These are phyloP conservation scores for Psittacula echo DNA, from an alignment of 2,797 vertebrate genomes.

Conservation along the genomic window DNA sequence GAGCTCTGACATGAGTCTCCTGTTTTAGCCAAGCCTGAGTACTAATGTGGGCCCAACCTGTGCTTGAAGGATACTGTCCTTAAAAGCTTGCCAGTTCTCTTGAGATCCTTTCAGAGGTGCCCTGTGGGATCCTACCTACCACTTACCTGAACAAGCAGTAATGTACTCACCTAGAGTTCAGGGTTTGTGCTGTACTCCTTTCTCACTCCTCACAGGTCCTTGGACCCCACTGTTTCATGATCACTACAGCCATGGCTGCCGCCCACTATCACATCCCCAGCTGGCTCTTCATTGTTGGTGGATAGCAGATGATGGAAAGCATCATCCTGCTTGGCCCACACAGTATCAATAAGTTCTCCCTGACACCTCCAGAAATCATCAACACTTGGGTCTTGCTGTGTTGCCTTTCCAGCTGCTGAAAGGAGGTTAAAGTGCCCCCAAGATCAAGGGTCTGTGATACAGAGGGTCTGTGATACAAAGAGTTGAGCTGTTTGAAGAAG, in stretches of 20 bases:
- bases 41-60: background rate
- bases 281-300: background rate
- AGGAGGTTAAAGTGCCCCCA: background rate
- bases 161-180: background rate
- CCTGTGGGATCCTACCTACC: background rate
- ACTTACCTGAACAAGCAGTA: background rate
- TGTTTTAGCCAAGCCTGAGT: background rate
- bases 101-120: background rate
- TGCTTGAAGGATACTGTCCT: background rate
- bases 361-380: background rate
- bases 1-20: background rate
- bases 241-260: background rate
- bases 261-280: rapidly evolving
- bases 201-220: background rate
- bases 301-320: background rate
- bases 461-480: background rate
- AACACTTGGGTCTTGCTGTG: background rate
- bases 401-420: background rate
- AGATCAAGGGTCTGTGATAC: background rate
- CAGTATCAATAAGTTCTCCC: background rate
- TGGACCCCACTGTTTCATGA: too few relatives aligned
- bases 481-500: background rate
- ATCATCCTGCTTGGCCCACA: background rate
- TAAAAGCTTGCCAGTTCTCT: background rate
- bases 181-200: background rate